Base-by-base conservation (phyloP, 1,140 invertebrate species). In the Drosophila ogumai region DNA sequence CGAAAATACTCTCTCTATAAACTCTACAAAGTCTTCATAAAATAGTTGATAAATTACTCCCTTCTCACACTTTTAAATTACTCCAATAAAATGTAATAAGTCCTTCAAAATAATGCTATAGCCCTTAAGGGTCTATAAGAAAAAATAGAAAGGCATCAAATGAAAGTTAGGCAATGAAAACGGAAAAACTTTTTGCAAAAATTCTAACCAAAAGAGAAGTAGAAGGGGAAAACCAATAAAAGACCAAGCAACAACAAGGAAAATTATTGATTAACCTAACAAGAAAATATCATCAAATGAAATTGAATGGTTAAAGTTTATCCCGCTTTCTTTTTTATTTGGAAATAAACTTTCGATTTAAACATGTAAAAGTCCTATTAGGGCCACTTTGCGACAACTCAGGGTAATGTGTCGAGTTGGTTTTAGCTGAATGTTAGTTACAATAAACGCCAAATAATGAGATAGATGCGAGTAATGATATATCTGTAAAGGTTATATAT, bases 251-350 rank as follows among this genome's bases (percentile, higher is more conserved):
- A 41, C 10, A 25, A 31, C 17, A 68, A 25, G 19, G 32, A 17
- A 57, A 67, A 40, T 38, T 72, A 58, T 72, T 72, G 68, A 71
- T 71, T 72, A 49, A 34, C 54, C 52, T 19, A 50, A 41, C 34
- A 71, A 43, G 68, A 72, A 58, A 72, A 71, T 58, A 58, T 32
- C 43, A 71, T 58, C 6, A 72, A 57, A 50, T 67, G 31, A 44
- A 68, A 40, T 50, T 40, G 19, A 72, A 72, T 72, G 66, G 50
- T 71, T 72, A 57, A 72, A 72, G 50, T 72, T 72, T 71, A 0
- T 28, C 19, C 44, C 8, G 22, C 38, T 65, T 49, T 17, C 3
- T 55, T 28, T 36, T 47, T 13, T 25, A 28, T 71, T 49, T 49
- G 22, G 8, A 8, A 15, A 32, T 58, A 69, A 72, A 72, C 43